Evolutionary conservation across 1,140 invertebrate genomes (phyloP), one percentile per base, ranked within the genome.

Genomic region (Medauroidea extradentata): DNA sequence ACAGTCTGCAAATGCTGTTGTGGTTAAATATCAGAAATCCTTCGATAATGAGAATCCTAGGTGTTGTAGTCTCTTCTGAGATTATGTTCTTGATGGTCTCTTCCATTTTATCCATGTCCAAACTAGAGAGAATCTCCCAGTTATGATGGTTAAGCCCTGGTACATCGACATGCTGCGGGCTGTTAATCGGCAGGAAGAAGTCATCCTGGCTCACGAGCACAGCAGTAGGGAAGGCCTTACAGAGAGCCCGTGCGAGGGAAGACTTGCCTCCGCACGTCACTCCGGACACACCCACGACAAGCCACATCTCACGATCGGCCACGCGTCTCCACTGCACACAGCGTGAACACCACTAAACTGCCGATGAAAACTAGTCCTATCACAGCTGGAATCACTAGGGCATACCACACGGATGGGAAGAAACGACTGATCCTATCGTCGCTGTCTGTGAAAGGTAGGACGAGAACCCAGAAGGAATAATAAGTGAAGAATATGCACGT

Each of bases 261-360:
- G 89, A 89, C 77, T 94, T 94, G 38, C 91, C 90, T 48, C 88
- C 86, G 63, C 86, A 88, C 0, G 90, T 91, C 3, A 85, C 83
- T 1, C 90, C 90, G 11, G 86, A 84, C 61, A 93, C 81, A 19
- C 87, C 89, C 54, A 92, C 77, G 11, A 90, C 70, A 16, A 88
- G 67, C 86, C 85, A 89, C 24, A 58, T 58, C 2, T 50, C 50
- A 34, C 7, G 25, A 3, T 27, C 38, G 7, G 38, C n/a, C 18
- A 3, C 18, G 11, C n/a, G n/a, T n/a, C 21, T 29, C 0, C 2
- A 63, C 25, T 18, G 50, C 38, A 53, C 42, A 27, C 25, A 83
- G 60, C 5, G 85, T 86, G 69, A 85, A 87, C 3, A 77, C 61
- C 68, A 84, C 78, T 44, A 88, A 78, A 43, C 82, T 81, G 53